Base-by-base conservation (phyloP, 2,888 invertebrate species). In the Leptogaster cylindrica region DNA sequence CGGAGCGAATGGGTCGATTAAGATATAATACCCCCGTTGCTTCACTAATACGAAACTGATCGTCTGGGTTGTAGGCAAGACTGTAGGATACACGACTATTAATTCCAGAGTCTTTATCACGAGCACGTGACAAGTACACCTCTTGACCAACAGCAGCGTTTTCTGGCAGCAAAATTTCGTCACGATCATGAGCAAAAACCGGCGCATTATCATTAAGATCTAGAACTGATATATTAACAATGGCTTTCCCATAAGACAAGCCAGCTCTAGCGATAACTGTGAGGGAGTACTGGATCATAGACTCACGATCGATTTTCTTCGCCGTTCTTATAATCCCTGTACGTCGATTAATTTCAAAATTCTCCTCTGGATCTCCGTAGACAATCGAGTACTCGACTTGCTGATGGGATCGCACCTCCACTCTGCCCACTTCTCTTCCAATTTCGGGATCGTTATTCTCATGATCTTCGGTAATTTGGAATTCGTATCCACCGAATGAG, bases 181-280 rank as follows among this genome's bases (percentile, higher is more conserved):
- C 92, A 75, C 88, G 89, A 71, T 90, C 91, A 75, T 88, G 87
- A 18, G 88, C 85, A 79, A 95, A 95, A 70, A 86, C 83, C 2
- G 97, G 97, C 66, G 89, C 87, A 78, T 96, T 95, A 79, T 97
- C 97, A 80, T 97, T 97, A 3, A 93, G 84, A 81, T 97, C 97
- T 39, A 88, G 80, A 3, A 97, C 85, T 1, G 88, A 88, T 72
- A 97, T 87, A 76, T 91, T 91, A 0, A 94, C 95, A 28, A 83
- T 85, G 4, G 90, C 90, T 75, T 89, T 87, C 3, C 91, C 93
- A 78, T 89, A 92, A 1, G 89, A 86, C 25, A 89, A 83, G 1
- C 89, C 89, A 64, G 87, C 87, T 73, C 89, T 87, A 0, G 94
- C 97, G 67, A 91, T 86, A n/a, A 96, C 84, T 73, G 86, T 88